Evolutionary conservation across 2,113 vertebrate species (phyloP).

Genomic region (Crocuta crocuta): DNA sequence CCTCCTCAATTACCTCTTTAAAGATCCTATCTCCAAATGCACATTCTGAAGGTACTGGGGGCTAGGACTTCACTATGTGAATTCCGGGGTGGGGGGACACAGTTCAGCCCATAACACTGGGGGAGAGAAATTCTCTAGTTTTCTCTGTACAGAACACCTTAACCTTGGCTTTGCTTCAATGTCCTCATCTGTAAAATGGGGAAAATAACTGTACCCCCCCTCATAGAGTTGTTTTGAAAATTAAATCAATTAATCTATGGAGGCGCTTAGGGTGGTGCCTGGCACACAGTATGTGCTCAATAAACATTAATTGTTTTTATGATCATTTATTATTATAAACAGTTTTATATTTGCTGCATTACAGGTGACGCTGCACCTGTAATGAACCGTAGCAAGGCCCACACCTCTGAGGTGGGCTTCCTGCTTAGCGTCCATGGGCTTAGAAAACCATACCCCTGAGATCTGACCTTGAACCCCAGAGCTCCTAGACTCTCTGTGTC

Average conservation of each 20-base stretch:
- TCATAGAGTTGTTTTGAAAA: not conserved
- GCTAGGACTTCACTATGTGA: not conserved
- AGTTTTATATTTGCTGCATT: not conserved
- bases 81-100: not conserved
- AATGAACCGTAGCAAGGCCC: not conserved
- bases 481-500: not conserved
- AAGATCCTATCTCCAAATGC: not conserved
- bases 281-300: not conserved
- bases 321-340: not conserved
- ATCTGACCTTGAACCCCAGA: not conserved
- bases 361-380: too few relatives aligned
- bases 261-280: not conserved
- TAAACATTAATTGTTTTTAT: not conserved
- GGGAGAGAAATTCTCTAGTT: not conserved
- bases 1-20: not conserved
- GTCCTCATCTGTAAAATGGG: not conserved
- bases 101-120: not conserved
- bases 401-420: not conserved
- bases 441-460: not conserved
- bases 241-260: not conserved
- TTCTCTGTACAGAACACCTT: not conserved
- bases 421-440: not conserved
- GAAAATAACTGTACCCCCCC: not conserved
- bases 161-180: not conserved
- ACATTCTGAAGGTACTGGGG: not conserved